These are phyloP conservation scores for Phyto melanocephala DNA, from an alignment of 2,888 invertebrate genomes.

Conservation along the genomic window DNA sequence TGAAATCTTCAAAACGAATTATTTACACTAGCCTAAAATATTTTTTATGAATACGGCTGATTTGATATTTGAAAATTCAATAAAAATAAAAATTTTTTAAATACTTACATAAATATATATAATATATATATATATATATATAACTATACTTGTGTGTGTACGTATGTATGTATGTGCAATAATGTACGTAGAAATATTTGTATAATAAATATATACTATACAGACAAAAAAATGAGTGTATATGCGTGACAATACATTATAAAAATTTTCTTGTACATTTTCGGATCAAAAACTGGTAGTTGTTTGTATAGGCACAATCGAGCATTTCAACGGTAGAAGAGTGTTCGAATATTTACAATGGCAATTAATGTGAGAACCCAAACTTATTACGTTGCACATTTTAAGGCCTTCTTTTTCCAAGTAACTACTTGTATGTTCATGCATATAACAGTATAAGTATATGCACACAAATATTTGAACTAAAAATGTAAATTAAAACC, in stretches of 20 bases:
- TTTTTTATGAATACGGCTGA: too few relatives aligned
- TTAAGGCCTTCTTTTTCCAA: slow-evolving; percentile 37
- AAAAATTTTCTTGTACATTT: slow-evolving; percentile 15
- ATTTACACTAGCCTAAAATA: too few relatives aligned
- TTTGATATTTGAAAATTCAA: too few relatives aligned
- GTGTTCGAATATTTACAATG: background rate
- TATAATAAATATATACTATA: background rate
- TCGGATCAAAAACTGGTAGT: slow-evolving; percentile 30
- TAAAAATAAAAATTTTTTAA: too few relatives aligned
- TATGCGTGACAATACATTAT: background rate
- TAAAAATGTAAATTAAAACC: slow-evolving; percentile 35
- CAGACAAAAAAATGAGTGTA: background rate
- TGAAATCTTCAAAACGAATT: too few relatives aligned
- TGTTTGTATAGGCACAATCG: slow-evolving; percentile 21
- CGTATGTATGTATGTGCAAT: background rate
- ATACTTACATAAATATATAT: too few relatives aligned
- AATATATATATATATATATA: too few relatives aligned
- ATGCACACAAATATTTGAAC: background rate
- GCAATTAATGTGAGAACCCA: slow-evolving; percentile 14
- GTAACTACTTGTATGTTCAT: background rate
- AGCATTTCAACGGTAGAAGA: slow-evolving; percentile 13
- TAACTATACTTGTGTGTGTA: too few relatives aligned
- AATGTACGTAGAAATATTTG: background rate
- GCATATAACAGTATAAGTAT: background rate
- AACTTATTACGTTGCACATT: slow-evolving; percentile 36